Evolutionary conservation across 2,888 invertebrate genomes (phyloP).

Genomic region (Mythimna lalbum): DNA sequence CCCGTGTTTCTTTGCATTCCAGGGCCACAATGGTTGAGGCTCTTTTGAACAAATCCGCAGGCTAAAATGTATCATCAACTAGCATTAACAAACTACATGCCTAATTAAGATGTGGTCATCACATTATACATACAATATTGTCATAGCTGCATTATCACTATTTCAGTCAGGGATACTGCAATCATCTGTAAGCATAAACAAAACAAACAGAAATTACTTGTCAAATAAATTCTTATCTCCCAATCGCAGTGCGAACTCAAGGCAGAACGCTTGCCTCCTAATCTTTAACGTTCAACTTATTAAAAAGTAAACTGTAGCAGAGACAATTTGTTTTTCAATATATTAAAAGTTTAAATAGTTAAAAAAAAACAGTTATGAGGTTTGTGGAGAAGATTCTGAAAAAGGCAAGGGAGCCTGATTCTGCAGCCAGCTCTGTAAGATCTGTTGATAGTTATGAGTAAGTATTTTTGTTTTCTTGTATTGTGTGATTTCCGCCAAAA

Average conservation of each 20-base stretch:
- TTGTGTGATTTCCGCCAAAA: background rate
- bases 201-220: slow-evolving; percentile 47
- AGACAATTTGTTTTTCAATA: slow-evolving; percentile 11
- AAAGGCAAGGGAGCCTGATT: slow-evolving; percentile 69
- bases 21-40: too few relatives aligned
- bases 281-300: slow-evolving; percentile 12
- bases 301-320: slow-evolving; percentile 30
- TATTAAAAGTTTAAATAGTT: background rate
- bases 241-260: slow-evolving; percentile 50
- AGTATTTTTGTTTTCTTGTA: slow-evolving; percentile 59
- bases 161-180: slow-evolving; percentile 20
- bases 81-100: background rate
- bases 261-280: slow-evolving; percentile 45
- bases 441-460: slow-evolving; percentile 81
- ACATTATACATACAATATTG: background rate
- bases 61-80: background rate
- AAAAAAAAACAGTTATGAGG: slow-evolving; percentile 47
- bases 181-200: slow-evolving; percentile 16
- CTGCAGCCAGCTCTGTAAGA: slow-evolving; percentile 77
- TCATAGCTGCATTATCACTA: slow-evolving; percentile 15
- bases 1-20: too few relatives aligned
- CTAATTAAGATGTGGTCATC: background rate
- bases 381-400: slow-evolving; percentile 52
- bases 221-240: slow-evolving; percentile 58
- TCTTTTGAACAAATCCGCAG: too few relatives aligned